A percentile compares a stretch with the other conserved stretches of the same genome.
Conservation (phyloP, 2,888 invertebrate genomes). For the Orthosia incerta region DNA sequence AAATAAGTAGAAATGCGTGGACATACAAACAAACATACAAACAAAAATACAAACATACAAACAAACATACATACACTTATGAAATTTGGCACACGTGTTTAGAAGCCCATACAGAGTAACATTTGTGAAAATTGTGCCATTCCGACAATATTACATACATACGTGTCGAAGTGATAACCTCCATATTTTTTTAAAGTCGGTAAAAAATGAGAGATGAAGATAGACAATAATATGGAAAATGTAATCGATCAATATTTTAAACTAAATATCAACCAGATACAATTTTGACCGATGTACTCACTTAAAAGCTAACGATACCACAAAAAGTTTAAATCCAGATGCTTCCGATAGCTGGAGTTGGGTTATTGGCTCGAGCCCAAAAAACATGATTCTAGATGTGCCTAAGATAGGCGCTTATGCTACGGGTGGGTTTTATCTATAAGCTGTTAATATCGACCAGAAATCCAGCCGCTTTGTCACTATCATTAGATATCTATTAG, state of each 20-base stretch:
- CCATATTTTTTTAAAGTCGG: too few relatives aligned
- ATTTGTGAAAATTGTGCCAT: too few relatives aligned
- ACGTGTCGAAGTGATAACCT: too few relatives aligned
- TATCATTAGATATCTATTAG: background rate
- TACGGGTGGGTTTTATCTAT: constrained; percentile 26
- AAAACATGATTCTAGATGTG: constrained; percentile 23
- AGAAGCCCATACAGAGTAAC: too few relatives aligned
- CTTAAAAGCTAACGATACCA: background rate
- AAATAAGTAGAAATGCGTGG: too few relatives aligned
- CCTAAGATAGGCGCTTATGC: constrained; percentile 47
- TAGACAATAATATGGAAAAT: too few relatives aligned
- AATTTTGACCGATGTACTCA: background rate
- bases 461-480: background rate
- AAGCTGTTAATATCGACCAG: constrained; percentile 13
- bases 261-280: background rate
- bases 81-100: too few relatives aligned
- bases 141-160: too few relatives aligned
- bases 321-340: constrained; percentile 25
- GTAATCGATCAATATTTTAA: background rate
- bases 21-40: too few relatives aligned
- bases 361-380: constrained; percentile 49
- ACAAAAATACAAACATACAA: too few relatives aligned
- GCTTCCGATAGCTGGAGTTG: constrained; percentile 4
- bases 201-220: too few relatives aligned
- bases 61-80: too few relatives aligned